Base-by-base conservation (phyloP, 1,140 invertebrate species). In the Ladona fulva region DNA sequence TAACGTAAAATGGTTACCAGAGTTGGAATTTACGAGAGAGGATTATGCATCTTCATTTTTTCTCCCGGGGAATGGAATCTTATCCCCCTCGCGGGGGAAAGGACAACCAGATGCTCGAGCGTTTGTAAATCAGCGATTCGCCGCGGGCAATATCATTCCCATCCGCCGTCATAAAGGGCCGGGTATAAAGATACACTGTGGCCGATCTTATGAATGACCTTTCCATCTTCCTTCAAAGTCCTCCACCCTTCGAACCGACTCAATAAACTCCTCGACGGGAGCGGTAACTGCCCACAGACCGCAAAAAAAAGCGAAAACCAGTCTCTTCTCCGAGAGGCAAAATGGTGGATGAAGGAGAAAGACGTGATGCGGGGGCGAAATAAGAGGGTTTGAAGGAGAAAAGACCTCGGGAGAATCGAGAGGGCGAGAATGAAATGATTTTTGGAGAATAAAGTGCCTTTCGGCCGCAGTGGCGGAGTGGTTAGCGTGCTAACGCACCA, bases 61-160 rank as follows among this genome's bases (percentile, higher is more conserved):
- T 37, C 14, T 5, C 12, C 3, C 52, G 44, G 52, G 29, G 29
- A 37, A 5, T 6, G 52, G 52, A 66, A 66, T 66, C 12, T 12
- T 3, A 12, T 37, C 29, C 29, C 52, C 14, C 52, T 66, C 12
- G 52, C 52, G 52, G 52, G 14, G 52, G 52, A 66, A 6, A 22
- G 12, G 52, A 16, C 5, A 16, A 16, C 16, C 52, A 66, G 52
- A 19, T 66, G 52, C 52, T 66, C 52, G 1, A 1, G 14, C 52
- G 52, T 66, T 66, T 66, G 52, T 66, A 66, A 66, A 66, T 66
- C 52, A 66, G 52, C 52, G n/a, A 66, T 66, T 66, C 52, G 52
- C 52, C 12, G 5, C 52, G 52, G 52, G 52, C 52, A 12, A 66
- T 66, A 66, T 66, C 52, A 6, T 66, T 52, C 44, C 19, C 44